These are phyloP conservation scores for Hoplodrina blanda DNA, from an alignment of 2,888 invertebrate species.

Conservation along the genomic window DNA sequence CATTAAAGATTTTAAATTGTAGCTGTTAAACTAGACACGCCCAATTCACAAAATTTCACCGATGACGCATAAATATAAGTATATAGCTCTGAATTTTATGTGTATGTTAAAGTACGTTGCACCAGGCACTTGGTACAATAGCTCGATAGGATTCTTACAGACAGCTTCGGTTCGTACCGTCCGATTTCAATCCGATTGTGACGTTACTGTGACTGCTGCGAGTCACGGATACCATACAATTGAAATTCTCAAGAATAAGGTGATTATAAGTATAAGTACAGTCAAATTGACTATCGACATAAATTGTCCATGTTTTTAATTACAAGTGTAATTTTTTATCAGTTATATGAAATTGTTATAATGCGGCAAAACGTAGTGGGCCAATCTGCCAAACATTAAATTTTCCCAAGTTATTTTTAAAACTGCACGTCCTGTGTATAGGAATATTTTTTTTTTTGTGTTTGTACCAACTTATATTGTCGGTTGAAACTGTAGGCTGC, in stretches of 20 bases:
- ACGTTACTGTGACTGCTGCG: conserved; percentile 1
- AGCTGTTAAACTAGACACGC: conserved; percentile 33
- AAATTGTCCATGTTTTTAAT: background rate
- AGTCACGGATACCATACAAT: conserved; percentile 25
- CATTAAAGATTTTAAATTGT: conserved; percentile 37
- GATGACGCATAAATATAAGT: conserved; percentile 50
- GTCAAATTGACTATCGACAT: background rate
- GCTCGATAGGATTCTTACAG: conserved; percentile 10
- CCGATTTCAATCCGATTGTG: conserved; percentile 31
- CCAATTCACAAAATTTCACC: conserved; percentile 22
- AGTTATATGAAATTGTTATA: background rate
- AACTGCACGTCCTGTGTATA: too few species aligned
- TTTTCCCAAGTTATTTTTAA: too few species aligned
- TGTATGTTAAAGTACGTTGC: conserved; percentile 43
- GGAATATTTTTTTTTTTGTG: background rate
- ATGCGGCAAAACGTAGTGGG: background rate
- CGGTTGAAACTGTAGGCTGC: conserved; percentile 2
- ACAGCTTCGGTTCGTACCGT: conserved; percentile 1
- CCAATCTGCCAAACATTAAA: too few species aligned
- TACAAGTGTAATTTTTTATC: background rate
- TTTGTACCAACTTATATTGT: background rate
- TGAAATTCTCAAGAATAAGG: conserved; percentile 16
- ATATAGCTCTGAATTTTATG: conserved; percentile 34
- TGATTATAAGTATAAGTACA: background rate
- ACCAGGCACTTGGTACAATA: conserved; percentile 22